Base-by-base conservation (phyloP, 2,888 invertebrate genomes). In the Heliconius sara region DNA sequence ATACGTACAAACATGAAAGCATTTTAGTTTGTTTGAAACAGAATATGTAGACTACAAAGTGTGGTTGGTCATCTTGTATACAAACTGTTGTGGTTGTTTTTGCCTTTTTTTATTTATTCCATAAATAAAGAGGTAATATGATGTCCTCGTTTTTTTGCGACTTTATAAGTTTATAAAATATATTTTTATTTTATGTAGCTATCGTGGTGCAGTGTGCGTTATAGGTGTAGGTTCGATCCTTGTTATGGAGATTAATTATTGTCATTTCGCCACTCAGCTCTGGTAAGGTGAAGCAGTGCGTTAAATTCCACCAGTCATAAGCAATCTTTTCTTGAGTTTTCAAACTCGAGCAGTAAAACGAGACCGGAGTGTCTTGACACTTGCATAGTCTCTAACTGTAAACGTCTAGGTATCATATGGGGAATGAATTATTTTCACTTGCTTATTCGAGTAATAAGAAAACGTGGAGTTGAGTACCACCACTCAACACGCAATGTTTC, bases 11-110 rank as follows among this genome's bases (percentile, higher is more conserved):
- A 52, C 7, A 70, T 66, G 73, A 2, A n/a, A 82, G 39, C 65
- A 72, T 75, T 76, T 79, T 79, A 65, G 79, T 82, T 74, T 25
- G 66, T 70, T 43, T 70, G 77, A 39, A 39, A 39, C 7, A 39
- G 34, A 70, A 47, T 76, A 76, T 52, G 47, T 68, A 47, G 39
- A 79, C 57, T 66, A 65, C 74, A 70, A 60, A 68, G 39, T 73
- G 63, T 75, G 60, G 78, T 68, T 75, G 60, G 78, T 68, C 74
- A 79, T 19, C 25, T 39, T 74, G n/a, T 74, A 34, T 74, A n/a
- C n/a, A 43, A 39, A n/a, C 47, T 27, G 7, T 65, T 19, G 30
- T 30, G 1, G n/a, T 70, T 43, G 43, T 70, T 70, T 47, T 75
- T 66, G 43, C 27, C 27, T 47, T 25, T 63, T 43, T 25, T 10